Evolutionary conservation across 2,113 vertebrate genomes (phyloP).

Genomic region (Muntiacus muntjak): DNA sequence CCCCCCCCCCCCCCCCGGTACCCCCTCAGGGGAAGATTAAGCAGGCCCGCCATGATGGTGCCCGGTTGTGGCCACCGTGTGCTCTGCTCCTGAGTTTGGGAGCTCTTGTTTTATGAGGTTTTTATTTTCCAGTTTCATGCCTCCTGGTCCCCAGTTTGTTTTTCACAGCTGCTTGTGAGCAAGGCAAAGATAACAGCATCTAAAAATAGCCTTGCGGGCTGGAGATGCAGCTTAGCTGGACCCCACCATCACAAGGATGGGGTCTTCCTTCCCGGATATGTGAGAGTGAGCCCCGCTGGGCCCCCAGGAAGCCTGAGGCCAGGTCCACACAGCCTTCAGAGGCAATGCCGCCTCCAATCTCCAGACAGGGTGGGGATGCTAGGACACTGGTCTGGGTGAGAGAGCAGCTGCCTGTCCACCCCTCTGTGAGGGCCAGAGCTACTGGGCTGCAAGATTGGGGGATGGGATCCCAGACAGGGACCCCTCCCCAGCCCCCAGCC

Average conservation of each 20-base stretch:
- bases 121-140: constrained; percentile 50
- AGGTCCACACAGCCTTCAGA: background rate
- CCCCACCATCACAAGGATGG: constrained; percentile 44
- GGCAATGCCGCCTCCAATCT: background rate
- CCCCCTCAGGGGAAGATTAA: background rate
- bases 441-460: constrained; percentile 61
- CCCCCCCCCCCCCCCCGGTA: background rate
- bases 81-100: constrained; percentile 51
- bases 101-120: constrained; percentile 43
- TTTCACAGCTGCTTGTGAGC: constrained; percentile 67
- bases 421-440: constrained; percentile 8
- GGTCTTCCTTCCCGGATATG: constrained; percentile 37
- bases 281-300: background rate
- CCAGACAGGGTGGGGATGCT: background rate
- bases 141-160: constrained; percentile 68
- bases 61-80: background rate
- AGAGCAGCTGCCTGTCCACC: background rate
- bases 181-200: constrained; percentile 70
- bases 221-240: constrained; percentile 59
- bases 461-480: constrained; percentile 23
- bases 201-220: constrained; percentile 71
- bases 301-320: background rate
- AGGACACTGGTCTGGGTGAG: background rate
- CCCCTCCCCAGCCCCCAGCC: background rate
- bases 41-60: constrained; percentile 6